phyloP scores from a whole-genome alignment of 2,888 invertebrate species.

The Kuschelorhynchus macadamiae region DNA sequence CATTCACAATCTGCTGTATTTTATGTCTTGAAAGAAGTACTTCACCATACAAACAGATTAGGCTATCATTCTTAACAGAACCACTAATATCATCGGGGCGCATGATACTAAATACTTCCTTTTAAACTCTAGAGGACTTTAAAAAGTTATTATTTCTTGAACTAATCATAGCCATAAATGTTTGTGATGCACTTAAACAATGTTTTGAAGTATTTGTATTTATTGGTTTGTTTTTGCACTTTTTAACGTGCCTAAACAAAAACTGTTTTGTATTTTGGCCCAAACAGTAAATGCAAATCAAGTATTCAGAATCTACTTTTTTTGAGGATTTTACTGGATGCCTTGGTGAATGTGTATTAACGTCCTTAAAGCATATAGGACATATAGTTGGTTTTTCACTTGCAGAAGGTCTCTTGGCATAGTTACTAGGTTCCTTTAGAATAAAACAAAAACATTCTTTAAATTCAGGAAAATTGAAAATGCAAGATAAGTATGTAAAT shows the following conservation, averaged over 20 bases:
- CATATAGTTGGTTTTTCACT: slow-evolving; percentile 50
- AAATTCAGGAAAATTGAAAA: too few species aligned
- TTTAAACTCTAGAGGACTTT: slow-evolving; percentile 41
- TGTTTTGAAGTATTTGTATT: slow-evolving; percentile 28
- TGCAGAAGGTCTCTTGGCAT: slow-evolving; percentile 31
- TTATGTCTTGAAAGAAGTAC: slow-evolving; percentile 48
- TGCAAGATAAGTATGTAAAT: too few species aligned
- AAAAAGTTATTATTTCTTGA: slow-evolving; percentile 42
- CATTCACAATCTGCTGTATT: slow-evolving; percentile 46
- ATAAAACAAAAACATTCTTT: too few species aligned
- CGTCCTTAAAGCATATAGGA: slow-evolving; percentile 48
- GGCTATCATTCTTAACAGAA: slow-evolving; percentile 49
- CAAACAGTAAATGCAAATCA: slow-evolving; percentile 44
- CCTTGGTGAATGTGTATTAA: slow-evolving; percentile 47
- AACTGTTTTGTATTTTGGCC: slow-evolving; percentile 45
- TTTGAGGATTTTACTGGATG: slow-evolving; percentile 48
- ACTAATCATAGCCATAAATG: slow-evolving; percentile 36
- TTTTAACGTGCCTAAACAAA: slow-evolving; percentile 47
- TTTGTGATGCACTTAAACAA: slow-evolving; percentile 45
- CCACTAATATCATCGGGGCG: slow-evolving; percentile 51
- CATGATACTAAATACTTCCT: slow-evolving; percentile 53
- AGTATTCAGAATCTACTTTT: slow-evolving; percentile 38
- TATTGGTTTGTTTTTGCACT: slow-evolving; percentile 40
- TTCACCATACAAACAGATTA: slow-evolving; percentile 54
- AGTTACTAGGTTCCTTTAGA: too few species aligned